Base-by-base conservation (phyloP, 2,888 invertebrate species). In the Stenodema calcarata region DNA sequence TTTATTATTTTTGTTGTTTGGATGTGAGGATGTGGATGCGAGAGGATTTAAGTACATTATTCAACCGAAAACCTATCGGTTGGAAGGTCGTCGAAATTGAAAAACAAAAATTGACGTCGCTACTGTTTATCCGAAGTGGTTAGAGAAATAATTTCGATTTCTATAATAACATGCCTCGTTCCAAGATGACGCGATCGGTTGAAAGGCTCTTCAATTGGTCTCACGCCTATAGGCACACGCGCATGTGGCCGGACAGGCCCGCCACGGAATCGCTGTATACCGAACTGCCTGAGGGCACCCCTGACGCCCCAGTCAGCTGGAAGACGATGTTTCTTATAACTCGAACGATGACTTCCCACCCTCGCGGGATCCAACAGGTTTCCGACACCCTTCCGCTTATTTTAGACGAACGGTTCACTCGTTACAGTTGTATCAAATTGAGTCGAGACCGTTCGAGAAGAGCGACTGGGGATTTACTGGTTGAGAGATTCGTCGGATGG, bases 111-210 rank as follows among this genome's bases (percentile, higher is more conserved):
- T 18, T 62, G n/a, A 7, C 11, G 62, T 27, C 1, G 62, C 62
- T 62, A 62, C 62, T 23, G 62, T 23, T 23, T 2, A 23, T 62
- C 27, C 18, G 62, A 23, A 62, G 18, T 27, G 62, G 62, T 23
- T 62, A 62, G 62, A 62, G 18, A 62, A 62, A 62, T 62, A 62
- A 62, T 62, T 62, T 62, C 18, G 73, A 73, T 73, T 30, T 30
- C 73, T 30, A 73, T 73, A 73, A 73, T 73, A 73, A 73, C 73
- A 73, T 41, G 73, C 73, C 73, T 73, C 35, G 73, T 73, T 73
- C 73, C 35, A 41, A 35, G 16, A 73, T 73, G 30, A 73, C 35
- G 30, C 35, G 30, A 35, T 73, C 35, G 73, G n/a, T 73, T 73
- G 73, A 73, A 73, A 73, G 41, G 28, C 73, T 73, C 73, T 73